Evolutionary conservation across 2,888 invertebrate species (phyloP).

Genomic region (Thymelicus lineola): DNA sequence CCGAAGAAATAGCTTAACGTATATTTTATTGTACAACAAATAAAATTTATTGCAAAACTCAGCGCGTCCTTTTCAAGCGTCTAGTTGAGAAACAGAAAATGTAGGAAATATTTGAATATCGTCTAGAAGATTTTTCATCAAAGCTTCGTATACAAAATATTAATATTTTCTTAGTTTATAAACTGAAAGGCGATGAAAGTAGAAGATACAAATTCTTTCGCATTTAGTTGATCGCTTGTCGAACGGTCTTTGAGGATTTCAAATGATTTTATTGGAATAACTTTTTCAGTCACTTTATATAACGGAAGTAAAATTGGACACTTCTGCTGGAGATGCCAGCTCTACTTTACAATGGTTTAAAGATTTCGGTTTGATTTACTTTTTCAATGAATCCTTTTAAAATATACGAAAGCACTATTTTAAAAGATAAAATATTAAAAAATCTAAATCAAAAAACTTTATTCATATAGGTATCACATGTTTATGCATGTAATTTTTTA

Average conservation of each 20-base stretch:
- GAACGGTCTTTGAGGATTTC: constrained; percentile 15
- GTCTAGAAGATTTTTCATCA: constrained; percentile 27
- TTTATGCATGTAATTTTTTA: too few species aligned
- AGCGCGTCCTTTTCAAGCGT: constrained; percentile 25
- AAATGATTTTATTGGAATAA: constrained; percentile 28
- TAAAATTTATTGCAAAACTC: constrained; percentile 29
- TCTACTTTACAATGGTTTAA: constrained; percentile 10
- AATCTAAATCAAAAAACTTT: too few species aligned
- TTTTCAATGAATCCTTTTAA: not conserved
- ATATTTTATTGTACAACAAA: constrained; percentile 29
- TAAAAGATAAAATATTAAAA: too few species aligned
- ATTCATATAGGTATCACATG: too few species aligned
- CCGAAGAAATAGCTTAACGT: constrained; percentile 24
- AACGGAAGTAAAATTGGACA: constrained; percentile 9
- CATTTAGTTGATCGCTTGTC: constrained; percentile 18
- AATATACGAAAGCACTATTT: too few species aligned
- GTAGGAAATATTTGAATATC: constrained; percentile 26
- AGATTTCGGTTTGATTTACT: not conserved
- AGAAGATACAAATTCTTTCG: constrained; percentile 22
- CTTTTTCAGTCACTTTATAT: constrained; percentile 24
- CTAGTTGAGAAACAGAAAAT: constrained; percentile 21
- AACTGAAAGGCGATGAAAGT: constrained; percentile 10
- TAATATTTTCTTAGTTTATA: constrained; percentile 24
- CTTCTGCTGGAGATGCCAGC: not conserved
- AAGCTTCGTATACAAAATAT: constrained; percentile 24